Percentiles rank a stretch among this genome's conserved stretches.
phyloP scores from a whole-genome alignment of 2,113 vertebrate species.

The Gobius niger region DNA sequence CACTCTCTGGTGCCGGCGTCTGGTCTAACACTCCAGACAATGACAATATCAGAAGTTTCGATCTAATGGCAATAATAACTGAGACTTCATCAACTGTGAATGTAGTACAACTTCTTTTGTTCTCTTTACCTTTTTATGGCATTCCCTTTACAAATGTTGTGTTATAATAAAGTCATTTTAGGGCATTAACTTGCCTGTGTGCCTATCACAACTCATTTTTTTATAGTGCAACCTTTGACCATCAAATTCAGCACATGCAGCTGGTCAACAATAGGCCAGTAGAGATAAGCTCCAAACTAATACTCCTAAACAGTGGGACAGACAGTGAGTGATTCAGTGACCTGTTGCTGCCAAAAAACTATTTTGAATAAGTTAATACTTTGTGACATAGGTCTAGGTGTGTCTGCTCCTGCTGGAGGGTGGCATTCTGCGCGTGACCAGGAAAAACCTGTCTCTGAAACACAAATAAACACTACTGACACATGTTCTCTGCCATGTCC shows the following conservation, averaged over 20 bases:
- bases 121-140: not conserved
- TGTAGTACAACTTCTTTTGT: not conserved
- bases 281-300: not conserved
- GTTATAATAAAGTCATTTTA: no score
- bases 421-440: constrained; percentile 60
- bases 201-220: not conserved
- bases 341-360: constrained; percentile 50
- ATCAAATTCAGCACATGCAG: not conserved
- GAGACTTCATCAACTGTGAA: not conserved
- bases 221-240: constrained; percentile 13
- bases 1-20: constrained; percentile 69
- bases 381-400: constrained; percentile 39
- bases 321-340: constrained; percentile 4
- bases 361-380: constrained; percentile 19
- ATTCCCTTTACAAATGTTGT: no score
- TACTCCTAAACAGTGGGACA: constrained; percentile 9
- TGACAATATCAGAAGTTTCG: constrained; percentile 50
- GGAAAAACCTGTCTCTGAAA: constrained; percentile 68
- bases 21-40: constrained; percentile 71
- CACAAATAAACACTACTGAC: constrained; percentile 24
- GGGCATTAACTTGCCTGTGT: not conserved
- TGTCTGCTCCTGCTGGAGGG: constrained; percentile 41
- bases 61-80: not conserved
- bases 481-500: constrained; percentile 22
- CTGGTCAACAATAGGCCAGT: not conserved